phyloP scores from a whole-genome alignment of 2,797 vertebrate genomes.

The Serranus cabrilla region DNA sequence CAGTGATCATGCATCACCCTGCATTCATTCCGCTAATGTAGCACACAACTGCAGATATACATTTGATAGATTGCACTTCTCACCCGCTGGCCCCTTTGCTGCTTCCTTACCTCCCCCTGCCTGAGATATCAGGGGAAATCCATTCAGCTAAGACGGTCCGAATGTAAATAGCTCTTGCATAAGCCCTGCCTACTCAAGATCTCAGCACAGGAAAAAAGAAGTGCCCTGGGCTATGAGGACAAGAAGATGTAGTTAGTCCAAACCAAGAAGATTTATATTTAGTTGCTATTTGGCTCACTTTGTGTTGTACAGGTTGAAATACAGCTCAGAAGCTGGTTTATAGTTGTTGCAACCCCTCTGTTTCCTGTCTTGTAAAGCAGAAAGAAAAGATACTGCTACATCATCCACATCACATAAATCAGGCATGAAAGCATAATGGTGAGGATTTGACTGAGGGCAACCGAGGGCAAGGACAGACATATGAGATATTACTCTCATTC shows the following conservation, averaged over 20 bases:
- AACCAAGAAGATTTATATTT: constrained; percentile 48
- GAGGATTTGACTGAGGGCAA: constrained; percentile 78
- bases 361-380: constrained; percentile 55
- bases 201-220: constrained; percentile 37
- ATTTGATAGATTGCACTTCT: constrained; percentile 48
- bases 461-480: constrained; percentile 67
- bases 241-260: constrained; percentile 43
- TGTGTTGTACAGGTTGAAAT: constrained; percentile 33
- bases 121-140: constrained; percentile 58
- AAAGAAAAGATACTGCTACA: constrained; percentile 57
- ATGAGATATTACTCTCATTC: constrained; percentile 76
- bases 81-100: constrained; percentile 24
- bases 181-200: constrained; percentile 63
- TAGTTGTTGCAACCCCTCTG: constrained; percentile 33
- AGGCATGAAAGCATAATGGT: constrained; percentile 71
- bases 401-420: constrained; percentile 74
- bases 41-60: constrained; percentile 49
- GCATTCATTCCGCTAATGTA: constrained; percentile 71
- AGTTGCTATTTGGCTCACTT: constrained; percentile 28
- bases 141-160: constrained; percentile 58
- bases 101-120: constrained; percentile 33
- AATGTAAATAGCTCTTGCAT: constrained; percentile 68
- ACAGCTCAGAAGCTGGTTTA: constrained; percentile 30
- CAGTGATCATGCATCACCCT: constrained; percentile 51
- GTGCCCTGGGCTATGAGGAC: constrained; percentile 17